Evolutionary conservation across 2,797 vertebrate genomes (phyloP).

Genomic region (Garrulus glandarius): DNA sequence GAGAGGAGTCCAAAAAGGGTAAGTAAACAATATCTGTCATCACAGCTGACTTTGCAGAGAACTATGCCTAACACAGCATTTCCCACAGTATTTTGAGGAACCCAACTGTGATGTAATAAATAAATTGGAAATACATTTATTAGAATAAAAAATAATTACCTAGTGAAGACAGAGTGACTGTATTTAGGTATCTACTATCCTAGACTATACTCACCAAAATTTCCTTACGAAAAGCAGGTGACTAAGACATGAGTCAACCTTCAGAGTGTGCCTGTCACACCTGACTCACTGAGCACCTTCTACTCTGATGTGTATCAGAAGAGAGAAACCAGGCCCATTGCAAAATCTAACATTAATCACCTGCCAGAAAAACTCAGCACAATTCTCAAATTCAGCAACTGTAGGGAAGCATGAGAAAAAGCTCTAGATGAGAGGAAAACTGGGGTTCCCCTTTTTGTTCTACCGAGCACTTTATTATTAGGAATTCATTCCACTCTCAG

Average conservation of each 20-base stretch:
- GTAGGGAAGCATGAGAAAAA: not conserved
- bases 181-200: not conserved
- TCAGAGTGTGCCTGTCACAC: not conserved
- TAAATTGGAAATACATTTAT: not conserved
- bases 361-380: not conserved
- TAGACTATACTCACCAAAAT: not conserved
- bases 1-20: not conserved
- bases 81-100: not conserved
- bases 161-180: not conserved
- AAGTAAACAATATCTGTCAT: not conserved
- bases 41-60: not conserved
- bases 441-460: not conserved
- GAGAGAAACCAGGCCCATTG: not conserved
- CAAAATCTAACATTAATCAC: not conserved
- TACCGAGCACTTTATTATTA: not conserved
- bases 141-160: not conserved
- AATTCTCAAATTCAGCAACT: not conserved
- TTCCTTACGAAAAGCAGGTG: not conserved
- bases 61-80: not conserved
- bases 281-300: not conserved
- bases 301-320: not conserved
- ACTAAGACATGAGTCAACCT: not conserved
- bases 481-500: not conserved
- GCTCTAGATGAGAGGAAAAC: not conserved
- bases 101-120: not conserved